Percentiles rank a stretch among this genome's conserved stretches.
Conservation (phyloP, 1,140 invertebrate species). For the Lerema accius region DNA sequence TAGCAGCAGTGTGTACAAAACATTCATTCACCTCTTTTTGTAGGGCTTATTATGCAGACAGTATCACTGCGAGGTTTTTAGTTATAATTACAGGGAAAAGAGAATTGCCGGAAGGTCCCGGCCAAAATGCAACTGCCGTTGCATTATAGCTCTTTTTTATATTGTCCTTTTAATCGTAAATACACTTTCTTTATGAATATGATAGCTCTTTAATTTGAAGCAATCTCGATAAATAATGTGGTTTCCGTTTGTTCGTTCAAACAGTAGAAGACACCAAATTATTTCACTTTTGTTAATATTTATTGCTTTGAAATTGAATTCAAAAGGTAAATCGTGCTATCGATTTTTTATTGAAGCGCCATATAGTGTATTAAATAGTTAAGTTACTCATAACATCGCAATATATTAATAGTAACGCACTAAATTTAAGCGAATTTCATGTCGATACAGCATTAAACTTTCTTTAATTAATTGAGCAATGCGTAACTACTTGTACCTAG, state of each 20-base stretch:
- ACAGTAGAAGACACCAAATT: too few relatives aligned
- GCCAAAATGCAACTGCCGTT: conserved; percentile 62
- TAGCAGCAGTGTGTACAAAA: conserved; percentile 27
- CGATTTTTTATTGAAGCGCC: too few relatives aligned
- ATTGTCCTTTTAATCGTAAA: conserved; percentile 63
- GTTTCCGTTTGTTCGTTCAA: conserved; percentile 64
- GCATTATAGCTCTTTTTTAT: conserved; percentile 44
- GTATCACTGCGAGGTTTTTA: conserved; percentile 64
- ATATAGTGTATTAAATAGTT: too few relatives aligned
- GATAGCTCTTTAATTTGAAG: conserved; percentile 65
- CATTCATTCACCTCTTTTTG: conserved; percentile 41
- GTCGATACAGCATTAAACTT: too few relatives aligned
- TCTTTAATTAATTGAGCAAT: too few relatives aligned
- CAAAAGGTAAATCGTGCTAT: too few relatives aligned
- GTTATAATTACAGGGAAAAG: conserved; percentile 69
- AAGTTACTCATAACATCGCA: too few relatives aligned
- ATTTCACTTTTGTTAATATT: too few relatives aligned
- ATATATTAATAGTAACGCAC: too few relatives aligned
- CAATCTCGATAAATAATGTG: conserved; percentile 61
- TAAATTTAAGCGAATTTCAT: too few relatives aligned
- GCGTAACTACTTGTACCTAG: too few relatives aligned
- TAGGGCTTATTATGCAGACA: conserved; percentile 38
- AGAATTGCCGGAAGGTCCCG: conserved; percentile 57
- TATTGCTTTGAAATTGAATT: too few relatives aligned
- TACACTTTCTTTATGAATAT: conserved; percentile 54